Percentiles rank a stretch among this genome's conserved stretches.
These are phyloP conservation scores for Drosophila persimilis DNA, from an alignment of 1,140 invertebrate genomes.

Conservation along the genomic window DNA sequence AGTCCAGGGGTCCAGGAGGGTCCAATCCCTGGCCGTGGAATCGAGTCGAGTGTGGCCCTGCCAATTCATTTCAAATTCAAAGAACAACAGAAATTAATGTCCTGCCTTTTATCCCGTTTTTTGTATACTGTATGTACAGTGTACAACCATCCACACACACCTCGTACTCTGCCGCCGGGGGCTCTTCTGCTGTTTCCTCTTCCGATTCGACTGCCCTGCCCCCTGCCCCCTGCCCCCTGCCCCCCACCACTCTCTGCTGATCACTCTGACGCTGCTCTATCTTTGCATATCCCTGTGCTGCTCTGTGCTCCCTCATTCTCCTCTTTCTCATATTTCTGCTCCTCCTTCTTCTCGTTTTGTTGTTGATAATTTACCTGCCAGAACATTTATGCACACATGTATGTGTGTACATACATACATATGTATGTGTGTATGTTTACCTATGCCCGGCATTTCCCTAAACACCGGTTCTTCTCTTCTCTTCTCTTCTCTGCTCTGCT, in stretches of 20 bases:
- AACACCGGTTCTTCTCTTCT: constrained; percentile 5
- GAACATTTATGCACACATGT: constrained; percentile 4
- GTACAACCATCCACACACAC: too few species aligned
- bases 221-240: background rate
- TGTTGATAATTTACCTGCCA: constrained; percentile 68
- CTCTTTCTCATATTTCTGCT: background rate
- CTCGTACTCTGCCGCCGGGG: too few species aligned
- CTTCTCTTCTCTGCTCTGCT: too few species aligned
- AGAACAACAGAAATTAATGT: constrained; percentile 45
- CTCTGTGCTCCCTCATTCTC: background rate
- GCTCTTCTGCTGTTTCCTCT: too few species aligned
- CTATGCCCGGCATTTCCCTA: constrained; percentile 17
- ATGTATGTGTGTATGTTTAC: constrained; percentile 43
- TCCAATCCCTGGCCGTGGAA: constrained; percentile 28
- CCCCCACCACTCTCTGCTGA: background rate
- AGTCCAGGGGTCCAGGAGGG: too few species aligned
- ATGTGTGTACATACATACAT: constrained; percentile 47
- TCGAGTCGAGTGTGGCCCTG: too few species aligned
- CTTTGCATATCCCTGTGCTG: constrained; percentile 29
- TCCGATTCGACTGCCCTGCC: background rate
- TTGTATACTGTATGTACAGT: too few species aligned
- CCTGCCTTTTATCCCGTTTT: constrained; percentile 5
- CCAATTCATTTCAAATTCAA: constrained; percentile 64
- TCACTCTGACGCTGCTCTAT: background rate
- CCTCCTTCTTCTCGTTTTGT: constrained; percentile 27